Evolutionary conservation across 2,888 invertebrate genomes (phyloP).

Genomic region (Gymnosoma rotundatum): DNA sequence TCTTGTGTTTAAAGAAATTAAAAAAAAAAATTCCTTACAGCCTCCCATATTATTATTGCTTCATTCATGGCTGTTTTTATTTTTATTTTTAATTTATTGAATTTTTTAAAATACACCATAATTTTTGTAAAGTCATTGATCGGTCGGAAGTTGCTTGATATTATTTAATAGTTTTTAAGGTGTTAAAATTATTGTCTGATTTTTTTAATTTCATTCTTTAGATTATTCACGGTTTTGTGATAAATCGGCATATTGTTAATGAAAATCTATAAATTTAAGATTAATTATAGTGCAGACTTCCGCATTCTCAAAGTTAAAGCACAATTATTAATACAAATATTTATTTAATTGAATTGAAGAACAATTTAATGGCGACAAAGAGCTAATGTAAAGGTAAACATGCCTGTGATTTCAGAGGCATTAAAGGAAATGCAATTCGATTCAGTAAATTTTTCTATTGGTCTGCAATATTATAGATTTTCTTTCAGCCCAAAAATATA

Average conservation of each 20-base stretch:
- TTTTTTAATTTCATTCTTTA: conserved; percentile 21
- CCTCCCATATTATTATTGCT: conserved; percentile 24
- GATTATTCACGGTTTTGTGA: conserved; percentile 60
- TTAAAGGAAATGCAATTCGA: not conserved
- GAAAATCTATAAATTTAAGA: conserved; percentile 36
- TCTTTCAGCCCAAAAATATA: too few relatives aligned
- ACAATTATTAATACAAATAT: not conserved
- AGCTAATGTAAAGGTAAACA: not conserved
- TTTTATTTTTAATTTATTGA: conserved; percentile 46
- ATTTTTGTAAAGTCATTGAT: conserved; percentile 17
- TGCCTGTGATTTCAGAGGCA: not conserved
- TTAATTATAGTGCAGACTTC: conserved; percentile 59
- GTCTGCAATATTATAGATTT: too few relatives aligned
- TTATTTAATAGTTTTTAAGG: conserved; percentile 24
- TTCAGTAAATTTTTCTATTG: not conserved
- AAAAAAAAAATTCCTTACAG: conserved; percentile 64
- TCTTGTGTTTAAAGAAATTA: conserved; percentile 67
- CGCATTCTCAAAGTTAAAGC: not conserved
- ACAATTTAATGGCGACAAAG: conserved; percentile 1
- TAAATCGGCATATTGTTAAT: conserved; percentile 22
- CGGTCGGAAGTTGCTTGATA: conserved; percentile 37
- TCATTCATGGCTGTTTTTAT: conserved; percentile 17
- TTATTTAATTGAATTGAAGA: not conserved
- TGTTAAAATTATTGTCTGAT: conserved; percentile 46
- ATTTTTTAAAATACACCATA: conserved; percentile 31